These are phyloP conservation scores for Rhamnusium bicolor DNA, from an alignment of 2,888 invertebrate species.

Conservation along the genomic window DNA sequence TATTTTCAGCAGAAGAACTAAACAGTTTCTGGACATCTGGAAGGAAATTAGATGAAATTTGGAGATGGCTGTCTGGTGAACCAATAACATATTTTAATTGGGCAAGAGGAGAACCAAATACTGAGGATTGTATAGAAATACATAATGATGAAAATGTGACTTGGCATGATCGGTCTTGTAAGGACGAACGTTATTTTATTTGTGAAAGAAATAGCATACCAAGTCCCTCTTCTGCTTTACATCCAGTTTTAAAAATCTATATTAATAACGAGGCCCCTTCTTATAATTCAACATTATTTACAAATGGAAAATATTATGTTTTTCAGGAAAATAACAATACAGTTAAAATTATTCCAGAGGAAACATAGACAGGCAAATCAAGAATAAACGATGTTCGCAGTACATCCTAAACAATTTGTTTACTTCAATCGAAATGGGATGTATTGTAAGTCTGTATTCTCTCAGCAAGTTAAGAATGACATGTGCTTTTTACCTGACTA, in stretches of 20 bases:
- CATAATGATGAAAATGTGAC: neutral
- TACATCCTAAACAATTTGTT: too few relatives aligned
- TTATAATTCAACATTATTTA: neutral
- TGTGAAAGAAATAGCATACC: neutral
- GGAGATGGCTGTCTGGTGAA: conserved; percentile 22
- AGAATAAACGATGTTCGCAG: too few relatives aligned
- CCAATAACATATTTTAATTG: conserved; percentile 19
- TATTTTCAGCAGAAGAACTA: conserved; percentile 1
- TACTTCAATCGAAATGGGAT: too few relatives aligned
- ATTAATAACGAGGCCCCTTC: neutral
- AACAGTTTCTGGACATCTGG: conserved; percentile 25
- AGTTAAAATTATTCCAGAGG: neutral
- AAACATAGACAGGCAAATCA: too few relatives aligned
- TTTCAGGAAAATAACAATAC: neutral
- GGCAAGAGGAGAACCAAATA: conserved; percentile 8
- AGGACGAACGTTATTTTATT: neutral
- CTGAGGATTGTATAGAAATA: conserved; percentile 7
- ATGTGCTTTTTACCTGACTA: too few relatives aligned
- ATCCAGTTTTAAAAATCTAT: neutral
- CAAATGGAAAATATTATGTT: neutral
- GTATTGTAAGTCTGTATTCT: too few relatives aligned
- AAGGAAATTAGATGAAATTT: neutral
- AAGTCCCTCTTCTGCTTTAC: neutral
- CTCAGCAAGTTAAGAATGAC: too few relatives aligned
- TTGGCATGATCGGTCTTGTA: neutral